phyloP scores from a whole-genome alignment of 2,888 invertebrate genomes.

The Drosophila algonquin region DNA sequence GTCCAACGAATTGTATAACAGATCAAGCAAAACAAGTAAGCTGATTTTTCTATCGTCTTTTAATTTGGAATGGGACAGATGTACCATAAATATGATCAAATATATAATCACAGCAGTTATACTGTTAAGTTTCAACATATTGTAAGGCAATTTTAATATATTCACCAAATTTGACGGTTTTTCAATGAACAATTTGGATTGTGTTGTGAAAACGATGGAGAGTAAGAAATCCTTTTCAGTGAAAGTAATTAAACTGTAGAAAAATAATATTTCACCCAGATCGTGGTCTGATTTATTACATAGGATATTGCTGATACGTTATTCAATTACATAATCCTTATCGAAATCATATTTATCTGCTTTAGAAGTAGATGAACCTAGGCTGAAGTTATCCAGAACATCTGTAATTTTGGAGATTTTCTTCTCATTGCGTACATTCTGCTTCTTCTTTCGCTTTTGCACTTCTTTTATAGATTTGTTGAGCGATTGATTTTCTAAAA shows the following conservation, averaged over 20 bases:
- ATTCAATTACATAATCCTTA: conserved; percentile 80
- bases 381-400: conserved; percentile 86
- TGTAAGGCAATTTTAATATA: conserved; percentile 75
- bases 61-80: conserved; percentile 42
- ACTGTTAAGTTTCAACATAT: conserved; percentile 77
- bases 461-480: conserved; percentile 86
- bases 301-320: conserved; percentile 42
- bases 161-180: conserved; percentile 47
- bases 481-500: conserved; percentile 84
- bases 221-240: neutral
- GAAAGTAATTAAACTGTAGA: neutral
- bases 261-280: neutral
- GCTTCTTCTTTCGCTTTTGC: conserved; percentile 86
- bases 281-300: conserved; percentile 15
- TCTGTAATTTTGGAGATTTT: conserved; percentile 87
- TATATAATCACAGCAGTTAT: conserved; percentile 69
- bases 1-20: conserved; percentile 5
- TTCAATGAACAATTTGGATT: conserved; percentile 19
- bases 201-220: neutral
- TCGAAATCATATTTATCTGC: conserved; percentile 82
- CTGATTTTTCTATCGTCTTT: conserved; percentile 62
- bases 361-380: conserved; percentile 51
- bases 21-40: conserved; percentile 50
- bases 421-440: conserved; percentile 86
- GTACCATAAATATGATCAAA: conserved; percentile 61